These are phyloP conservation scores for Aegypius monachus DNA, from an alignment of 2,113 vertebrate species.

Conservation along the genomic window DNA sequence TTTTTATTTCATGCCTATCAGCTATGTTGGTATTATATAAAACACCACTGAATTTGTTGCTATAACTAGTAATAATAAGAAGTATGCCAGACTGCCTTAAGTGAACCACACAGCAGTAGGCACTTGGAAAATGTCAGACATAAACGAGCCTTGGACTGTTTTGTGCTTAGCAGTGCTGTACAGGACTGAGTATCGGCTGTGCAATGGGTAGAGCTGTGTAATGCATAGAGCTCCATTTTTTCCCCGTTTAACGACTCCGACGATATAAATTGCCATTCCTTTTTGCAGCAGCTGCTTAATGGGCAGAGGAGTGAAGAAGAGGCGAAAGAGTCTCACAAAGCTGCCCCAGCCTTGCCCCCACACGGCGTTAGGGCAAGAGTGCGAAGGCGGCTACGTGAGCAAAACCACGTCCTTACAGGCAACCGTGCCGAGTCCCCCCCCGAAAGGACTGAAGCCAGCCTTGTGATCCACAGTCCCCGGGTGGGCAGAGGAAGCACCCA, in stretches of 20 bases:
- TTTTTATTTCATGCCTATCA: not conserved
- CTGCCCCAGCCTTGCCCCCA: not conserved
- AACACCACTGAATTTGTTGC: not conserved
- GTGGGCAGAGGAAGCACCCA: rapidly evolving
- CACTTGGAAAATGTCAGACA: not conserved
- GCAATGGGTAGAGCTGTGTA: not conserved
- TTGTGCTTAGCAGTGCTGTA: not conserved
- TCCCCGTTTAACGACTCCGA: not conserved
- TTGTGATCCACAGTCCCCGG: not conserved
- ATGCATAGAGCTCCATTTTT: not conserved
- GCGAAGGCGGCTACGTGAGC: rapidly evolving
- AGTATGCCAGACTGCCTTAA: not conserved
- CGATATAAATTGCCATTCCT: not conserved
- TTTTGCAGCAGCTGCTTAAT: not conserved
- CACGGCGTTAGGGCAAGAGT: not conserved
- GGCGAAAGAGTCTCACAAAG: not conserved
- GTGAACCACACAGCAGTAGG: not conserved
- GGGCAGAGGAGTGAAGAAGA: not conserved
- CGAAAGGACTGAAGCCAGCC: not conserved
- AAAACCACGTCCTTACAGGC: not conserved
- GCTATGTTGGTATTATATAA: not conserved
- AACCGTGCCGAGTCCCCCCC: rapidly evolving
- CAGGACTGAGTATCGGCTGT: rapidly evolving
- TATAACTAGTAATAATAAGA: not conserved
- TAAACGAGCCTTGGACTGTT: not conserved